These are phyloP conservation scores for Epirrhoe alternata DNA, from an alignment of 2,888 invertebrate species.

Conservation along the genomic window DNA sequence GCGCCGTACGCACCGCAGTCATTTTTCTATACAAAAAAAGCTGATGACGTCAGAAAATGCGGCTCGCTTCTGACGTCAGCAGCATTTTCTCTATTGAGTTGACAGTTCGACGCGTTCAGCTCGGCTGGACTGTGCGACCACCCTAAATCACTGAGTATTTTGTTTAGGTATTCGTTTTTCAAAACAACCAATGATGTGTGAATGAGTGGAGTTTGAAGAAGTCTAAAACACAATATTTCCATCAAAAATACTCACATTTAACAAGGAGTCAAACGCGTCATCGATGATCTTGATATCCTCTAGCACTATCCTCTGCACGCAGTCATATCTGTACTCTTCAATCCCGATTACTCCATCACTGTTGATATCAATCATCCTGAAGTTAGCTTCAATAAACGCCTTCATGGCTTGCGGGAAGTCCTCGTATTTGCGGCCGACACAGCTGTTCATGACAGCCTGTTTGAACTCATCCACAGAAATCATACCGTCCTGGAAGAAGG, in stretches of 20 bases:
- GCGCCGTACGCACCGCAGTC: no score
- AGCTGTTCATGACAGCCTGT: constrained; percentile 91
- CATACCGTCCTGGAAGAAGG: constrained; percentile 88
- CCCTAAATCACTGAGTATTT: no score
- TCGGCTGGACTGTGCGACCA: no score
- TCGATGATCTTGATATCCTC: constrained; percentile 91
- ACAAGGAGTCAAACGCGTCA: constrained; percentile 90
- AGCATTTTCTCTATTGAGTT: no score
- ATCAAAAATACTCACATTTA: constrained; percentile 87
- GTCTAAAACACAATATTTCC: no score
- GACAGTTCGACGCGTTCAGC: no score
- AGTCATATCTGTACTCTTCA: constrained; percentile 93
- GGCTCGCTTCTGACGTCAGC: no score
- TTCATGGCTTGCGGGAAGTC: constrained; percentile 95
- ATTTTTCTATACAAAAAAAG: no score
- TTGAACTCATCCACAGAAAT: constrained; percentile 93
- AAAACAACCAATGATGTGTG: no score
- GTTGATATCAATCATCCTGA: constrained; percentile 92
- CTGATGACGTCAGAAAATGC: no score
- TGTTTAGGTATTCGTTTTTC: no score
- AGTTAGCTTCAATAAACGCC: constrained; percentile 93
- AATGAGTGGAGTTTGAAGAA: no score
- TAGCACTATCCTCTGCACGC: constrained; percentile 91
- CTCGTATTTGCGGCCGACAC: constrained; percentile 90
- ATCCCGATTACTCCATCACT: constrained; percentile 91